Percentiles rank a stretch among this genome's conserved stretches.
Evolutionary conservation across 1,140 invertebrate species (phyloP).

Genomic region (Caenorhabditis latens): DNA sequence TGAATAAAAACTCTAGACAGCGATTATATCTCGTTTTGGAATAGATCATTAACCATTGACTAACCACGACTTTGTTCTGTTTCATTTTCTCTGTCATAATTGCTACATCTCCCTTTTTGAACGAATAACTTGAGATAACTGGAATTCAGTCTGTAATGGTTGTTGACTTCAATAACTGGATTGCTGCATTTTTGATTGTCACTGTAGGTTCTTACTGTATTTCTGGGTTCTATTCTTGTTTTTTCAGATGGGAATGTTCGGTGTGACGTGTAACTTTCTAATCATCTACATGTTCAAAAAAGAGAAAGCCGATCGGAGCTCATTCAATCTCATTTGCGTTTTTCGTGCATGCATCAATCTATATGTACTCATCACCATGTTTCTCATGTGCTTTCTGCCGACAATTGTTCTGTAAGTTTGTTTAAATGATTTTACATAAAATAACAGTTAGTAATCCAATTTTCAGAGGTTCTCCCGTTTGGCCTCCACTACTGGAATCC

Average conservation of each 20-base stretch:
- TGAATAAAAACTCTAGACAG: no score
- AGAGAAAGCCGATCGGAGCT: neutral
- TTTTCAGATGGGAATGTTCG: neutral
- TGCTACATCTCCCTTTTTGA: no score
- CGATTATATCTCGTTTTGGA: no score
- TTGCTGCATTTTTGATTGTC: neutral
- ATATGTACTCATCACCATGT: neutral
- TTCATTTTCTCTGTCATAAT: no score
- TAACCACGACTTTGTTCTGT: no score
- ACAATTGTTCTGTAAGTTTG: constrained; percentile 4
- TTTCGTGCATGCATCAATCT: neutral
- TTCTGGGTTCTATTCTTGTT: neutral
- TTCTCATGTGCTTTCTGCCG: neutral
- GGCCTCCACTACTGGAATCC: neutral
- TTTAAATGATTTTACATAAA: no score
- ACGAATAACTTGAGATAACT: no score
- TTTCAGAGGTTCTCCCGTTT: neutral
- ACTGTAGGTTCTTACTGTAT: neutral
- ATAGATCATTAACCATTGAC: no score
- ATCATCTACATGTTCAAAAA: constrained; percentile 1
- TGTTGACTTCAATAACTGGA: neutral
- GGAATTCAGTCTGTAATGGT: neutral
- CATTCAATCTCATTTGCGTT: neutral
- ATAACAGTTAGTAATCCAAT: neutral
- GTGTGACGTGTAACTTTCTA: neutral